A percentile compares a stretch with the other conserved stretches of the same genome.
Conservation (phyloP, 2,888 invertebrate genomes). For the Electrophaes corylata region DNA sequence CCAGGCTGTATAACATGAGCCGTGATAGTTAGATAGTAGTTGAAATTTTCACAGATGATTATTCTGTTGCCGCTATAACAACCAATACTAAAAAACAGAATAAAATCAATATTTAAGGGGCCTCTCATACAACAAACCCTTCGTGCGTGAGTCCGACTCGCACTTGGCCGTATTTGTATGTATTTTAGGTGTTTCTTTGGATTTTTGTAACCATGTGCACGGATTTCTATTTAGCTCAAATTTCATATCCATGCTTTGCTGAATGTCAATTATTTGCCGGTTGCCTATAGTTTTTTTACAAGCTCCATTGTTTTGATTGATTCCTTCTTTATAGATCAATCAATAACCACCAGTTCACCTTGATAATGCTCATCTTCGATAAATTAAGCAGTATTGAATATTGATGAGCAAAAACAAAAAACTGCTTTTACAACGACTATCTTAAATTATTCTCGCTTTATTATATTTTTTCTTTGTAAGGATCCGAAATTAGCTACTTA, state of each 20-base stretch:
- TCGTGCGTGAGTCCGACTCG: too few species aligned
- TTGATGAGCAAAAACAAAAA: constrained; percentile 28
- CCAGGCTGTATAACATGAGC: too few species aligned
- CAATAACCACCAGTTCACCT: constrained; percentile 31
- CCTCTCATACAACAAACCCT: too few species aligned
- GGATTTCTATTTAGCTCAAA: too few species aligned
- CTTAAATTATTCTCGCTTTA: constrained; percentile 20
- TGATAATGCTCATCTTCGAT: constrained; percentile 29
- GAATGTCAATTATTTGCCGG: not conserved
- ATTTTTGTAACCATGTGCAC: too few species aligned
- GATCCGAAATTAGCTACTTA: constrained; percentile 26
- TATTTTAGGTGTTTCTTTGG: too few species aligned
- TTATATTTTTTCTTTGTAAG: constrained; percentile 21
- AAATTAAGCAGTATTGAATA: constrained; percentile 32
- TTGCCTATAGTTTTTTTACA: not conserved
- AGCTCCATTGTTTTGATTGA: constrained; percentile 12
- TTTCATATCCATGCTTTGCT: not conserved
- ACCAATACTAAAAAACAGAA: too few species aligned
- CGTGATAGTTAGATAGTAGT: too few species aligned
- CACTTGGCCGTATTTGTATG: too few species aligned
- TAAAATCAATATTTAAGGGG: too few species aligned
- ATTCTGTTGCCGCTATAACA: too few species aligned
- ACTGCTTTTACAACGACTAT: constrained; percentile 19
- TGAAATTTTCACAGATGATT: too few species aligned
- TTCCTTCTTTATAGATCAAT: constrained; percentile 30